Percentiles rank a stretch among this genome's conserved stretches.
Evolutionary conservation across 2,888 invertebrate genomes (phyloP).

Genomic region (Teleogryllus oceanicus): DNA sequence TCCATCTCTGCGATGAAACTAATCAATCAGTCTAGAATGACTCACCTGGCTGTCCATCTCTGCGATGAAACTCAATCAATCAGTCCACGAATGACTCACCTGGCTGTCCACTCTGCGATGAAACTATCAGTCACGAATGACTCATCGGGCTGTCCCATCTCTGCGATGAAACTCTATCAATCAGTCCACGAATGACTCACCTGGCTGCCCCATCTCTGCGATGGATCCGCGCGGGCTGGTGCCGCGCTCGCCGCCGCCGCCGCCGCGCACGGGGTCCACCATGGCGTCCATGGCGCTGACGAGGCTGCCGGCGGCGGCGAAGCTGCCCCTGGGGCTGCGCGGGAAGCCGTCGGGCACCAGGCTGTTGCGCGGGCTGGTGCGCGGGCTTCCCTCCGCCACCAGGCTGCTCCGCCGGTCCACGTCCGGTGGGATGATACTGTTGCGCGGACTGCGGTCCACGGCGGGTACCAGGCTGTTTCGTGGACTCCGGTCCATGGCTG

Average conservation of each 20-base stretch:
- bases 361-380: conserved; percentile 40
- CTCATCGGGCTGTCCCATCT: too few species aligned
- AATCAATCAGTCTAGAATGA: too few species aligned
- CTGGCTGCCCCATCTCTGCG: neutral
- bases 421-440: conserved; percentile 47
- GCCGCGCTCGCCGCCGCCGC: conserved; percentile 26
- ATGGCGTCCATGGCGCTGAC: conserved; percentile 27
- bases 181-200: too few species aligned
- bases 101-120: too few species aligned
- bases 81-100: too few species aligned
- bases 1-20: too few species aligned
- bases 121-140: too few species aligned
- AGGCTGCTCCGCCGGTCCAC: conserved; percentile 48
- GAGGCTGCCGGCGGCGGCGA: conserved; percentile 45
- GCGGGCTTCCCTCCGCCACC: neutral
- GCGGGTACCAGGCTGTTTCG: conserved; percentile 58
- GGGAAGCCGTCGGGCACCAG: conserved; percentile 43
- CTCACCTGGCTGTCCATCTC: too few species aligned
- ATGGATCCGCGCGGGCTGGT: conserved; percentile 27
- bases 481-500: conserved; percentile 57
- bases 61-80: too few species aligned
- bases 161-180: too few species aligned
- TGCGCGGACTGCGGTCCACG: conserved; percentile 53
- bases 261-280: conserved; percentile 26
- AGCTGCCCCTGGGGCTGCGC: conserved; percentile 60